Conservation (phyloP, 1,140 invertebrate genomes). For the Tetragonula clypearis region DNA sequence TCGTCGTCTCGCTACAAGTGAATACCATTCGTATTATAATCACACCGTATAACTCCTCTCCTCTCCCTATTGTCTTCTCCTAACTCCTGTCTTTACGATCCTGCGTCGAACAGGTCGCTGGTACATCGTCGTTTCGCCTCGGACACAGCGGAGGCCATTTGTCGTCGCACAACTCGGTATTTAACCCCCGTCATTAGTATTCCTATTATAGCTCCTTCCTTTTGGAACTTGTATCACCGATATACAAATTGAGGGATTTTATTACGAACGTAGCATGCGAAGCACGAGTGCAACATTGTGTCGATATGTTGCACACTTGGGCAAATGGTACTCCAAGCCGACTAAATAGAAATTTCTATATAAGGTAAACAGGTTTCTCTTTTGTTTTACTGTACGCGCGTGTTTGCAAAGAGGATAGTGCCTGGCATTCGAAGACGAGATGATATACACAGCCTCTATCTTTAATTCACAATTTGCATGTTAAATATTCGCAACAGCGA, state of each 20-base stretch:
- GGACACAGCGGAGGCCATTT: not conserved
- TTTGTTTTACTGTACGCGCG: too few species aligned
- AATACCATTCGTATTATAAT: constrained; percentile 22
- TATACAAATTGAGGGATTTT: not conserved
- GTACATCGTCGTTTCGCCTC: not conserved
- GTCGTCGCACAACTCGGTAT: not conserved
- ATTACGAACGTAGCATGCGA: not conserved
- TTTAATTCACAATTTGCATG: not conserved
- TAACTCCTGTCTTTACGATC: constrained; percentile 34
- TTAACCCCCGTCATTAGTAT: not conserved
- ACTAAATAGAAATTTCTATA: too few species aligned
- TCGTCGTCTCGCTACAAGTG: constrained; percentile 14
- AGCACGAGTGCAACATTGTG: not conserved
- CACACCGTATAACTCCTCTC: constrained; percentile 30
- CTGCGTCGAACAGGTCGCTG: not conserved
- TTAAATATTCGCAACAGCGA: not conserved
- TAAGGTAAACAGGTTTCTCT: too few species aligned
- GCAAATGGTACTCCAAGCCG: too few species aligned
- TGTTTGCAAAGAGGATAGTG: too few species aligned
- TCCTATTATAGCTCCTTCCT: not conserved
- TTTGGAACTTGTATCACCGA: not conserved
- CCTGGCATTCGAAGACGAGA: too few species aligned
- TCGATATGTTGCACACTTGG: not conserved
- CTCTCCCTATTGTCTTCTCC: constrained; percentile 13
- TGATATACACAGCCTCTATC: too few species aligned